A percentile compares a stretch with the other conserved stretches of the same genome.
These are phyloP conservation scores for Allygus modestus DNA, from an alignment of 2,888 invertebrate species.

Conservation along the genomic window DNA sequence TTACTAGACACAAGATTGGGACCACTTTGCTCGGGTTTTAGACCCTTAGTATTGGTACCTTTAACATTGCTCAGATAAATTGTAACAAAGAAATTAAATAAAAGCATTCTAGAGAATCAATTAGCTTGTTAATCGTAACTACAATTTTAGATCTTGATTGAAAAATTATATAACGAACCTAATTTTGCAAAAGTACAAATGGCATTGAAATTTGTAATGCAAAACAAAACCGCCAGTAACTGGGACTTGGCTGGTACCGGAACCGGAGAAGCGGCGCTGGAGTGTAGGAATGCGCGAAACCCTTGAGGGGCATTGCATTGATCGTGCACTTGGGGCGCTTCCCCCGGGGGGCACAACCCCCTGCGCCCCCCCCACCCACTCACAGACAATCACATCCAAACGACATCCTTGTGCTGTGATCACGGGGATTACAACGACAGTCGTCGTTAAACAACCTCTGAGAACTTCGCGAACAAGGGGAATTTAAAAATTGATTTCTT, in stretches of 20 bases:
- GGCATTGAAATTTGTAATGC: no score
- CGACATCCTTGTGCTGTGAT: constrained; percentile 51
- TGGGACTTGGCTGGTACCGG: neutral
- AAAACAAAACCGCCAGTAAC: no score
- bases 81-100: no score
- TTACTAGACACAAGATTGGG: no score
- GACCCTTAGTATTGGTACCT: no score
- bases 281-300: constrained; percentile 55
- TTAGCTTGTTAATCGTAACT: no score
- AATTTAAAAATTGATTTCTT: neutral
- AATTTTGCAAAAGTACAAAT: no score
- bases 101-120: no score
- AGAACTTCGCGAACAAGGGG: neutral
- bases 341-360: constrained; percentile 16
- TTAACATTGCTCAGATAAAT: no score
- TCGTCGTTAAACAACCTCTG: constrained; percentile 13
- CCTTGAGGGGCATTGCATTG: constrained; percentile 47
- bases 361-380: constrained; percentile 27
- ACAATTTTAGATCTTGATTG: no score
- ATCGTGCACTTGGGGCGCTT: constrained; percentile 53
- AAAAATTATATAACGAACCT: no score
- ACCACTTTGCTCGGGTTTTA: no score
- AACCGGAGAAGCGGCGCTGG: neutral
- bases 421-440: constrained; percentile 12
- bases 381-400: constrained; percentile 53